Conservation (phyloP, 2,113 vertebrate genomes). For the Oenanthe melanoleuca region DNA sequence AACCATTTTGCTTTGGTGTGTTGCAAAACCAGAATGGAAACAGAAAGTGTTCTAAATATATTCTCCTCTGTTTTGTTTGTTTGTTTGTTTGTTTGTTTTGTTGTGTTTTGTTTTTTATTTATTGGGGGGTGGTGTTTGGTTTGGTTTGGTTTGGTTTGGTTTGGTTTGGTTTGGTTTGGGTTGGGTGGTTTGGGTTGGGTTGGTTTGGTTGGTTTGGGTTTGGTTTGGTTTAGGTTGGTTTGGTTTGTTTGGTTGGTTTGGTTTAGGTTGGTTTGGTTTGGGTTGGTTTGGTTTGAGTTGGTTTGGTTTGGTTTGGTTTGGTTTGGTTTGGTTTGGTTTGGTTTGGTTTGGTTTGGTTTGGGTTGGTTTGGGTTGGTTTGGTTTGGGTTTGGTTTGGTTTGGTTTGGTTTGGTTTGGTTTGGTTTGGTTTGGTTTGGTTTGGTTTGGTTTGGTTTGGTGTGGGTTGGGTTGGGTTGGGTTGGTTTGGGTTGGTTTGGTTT, state of each 20-base stretch:
- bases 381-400: background rate
- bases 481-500: rapidly evolving
- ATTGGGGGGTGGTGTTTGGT: too few species aligned
- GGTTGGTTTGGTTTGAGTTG: too few species aligned
- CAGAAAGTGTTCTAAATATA: background rate
- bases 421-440: background rate
- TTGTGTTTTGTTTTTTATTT: background rate
- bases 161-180: too few species aligned
- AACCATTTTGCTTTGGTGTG: background rate
- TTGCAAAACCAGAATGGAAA: background rate
- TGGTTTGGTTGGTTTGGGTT: background rate
- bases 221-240: background rate
- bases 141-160: background rate
- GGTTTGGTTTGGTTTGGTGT: background rate
- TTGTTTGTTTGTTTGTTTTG: background rate
- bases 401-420: background rate
- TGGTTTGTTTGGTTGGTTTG: background rate
- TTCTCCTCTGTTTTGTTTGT: background rate
- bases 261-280: rapidly evolving
- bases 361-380: too few species aligned
- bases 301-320: background rate
- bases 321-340: background rate
- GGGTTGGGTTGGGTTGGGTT: too few species aligned
- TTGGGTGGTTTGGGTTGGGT: background rate
- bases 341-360: background rate